These are phyloP conservation scores for Amorpha juglandis DNA, from an alignment of 2,888 invertebrate species.

Conservation along the genomic window DNA sequence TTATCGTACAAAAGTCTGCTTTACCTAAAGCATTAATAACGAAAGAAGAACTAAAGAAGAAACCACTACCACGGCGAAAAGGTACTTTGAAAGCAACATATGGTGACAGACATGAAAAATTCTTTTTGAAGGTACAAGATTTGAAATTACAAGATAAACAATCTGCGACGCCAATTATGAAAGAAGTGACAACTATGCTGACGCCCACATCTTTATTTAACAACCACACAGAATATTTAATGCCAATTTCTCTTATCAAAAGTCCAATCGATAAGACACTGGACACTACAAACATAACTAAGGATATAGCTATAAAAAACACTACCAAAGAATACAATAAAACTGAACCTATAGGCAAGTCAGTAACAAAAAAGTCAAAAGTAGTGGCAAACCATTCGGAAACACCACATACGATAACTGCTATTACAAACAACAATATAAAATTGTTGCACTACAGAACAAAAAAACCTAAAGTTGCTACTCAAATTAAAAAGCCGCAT, in stretches of 20 bases:
- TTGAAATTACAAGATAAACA: conserved; percentile 11
- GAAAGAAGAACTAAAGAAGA: conserved; percentile 69
- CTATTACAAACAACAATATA: conserved; percentile 74
- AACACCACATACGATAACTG: conserved; percentile 62
- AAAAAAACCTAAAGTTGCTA: conserved; percentile 70
- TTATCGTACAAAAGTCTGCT: conserved; percentile 64
- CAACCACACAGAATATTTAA: not conserved
- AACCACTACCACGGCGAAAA: conserved; percentile 70
- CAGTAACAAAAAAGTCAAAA: not conserved
- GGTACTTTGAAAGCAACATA: conserved; percentile 80
- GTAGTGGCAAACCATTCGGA: conserved; percentile 28
- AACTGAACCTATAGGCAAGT: conserved; percentile 6
- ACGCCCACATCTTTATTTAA: not conserved
- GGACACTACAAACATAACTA: not conserved
- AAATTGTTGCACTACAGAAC: conserved; percentile 72
- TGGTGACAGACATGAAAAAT: conserved; percentile 76
- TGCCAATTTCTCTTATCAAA: not conserved
- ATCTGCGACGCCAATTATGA: not conserved
- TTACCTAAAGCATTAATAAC: conserved; percentile 52
- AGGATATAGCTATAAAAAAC: conserved; percentile 8
- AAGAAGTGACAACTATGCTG: not conserved
- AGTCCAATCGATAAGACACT: not conserved
- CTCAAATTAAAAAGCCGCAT: conserved; percentile 69
- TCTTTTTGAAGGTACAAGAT: conserved; percentile 55
- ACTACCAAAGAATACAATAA: conserved; percentile 25